Conservation (phyloP, 2,888 invertebrate species). For the Tenthredo scrophulariae region DNA sequence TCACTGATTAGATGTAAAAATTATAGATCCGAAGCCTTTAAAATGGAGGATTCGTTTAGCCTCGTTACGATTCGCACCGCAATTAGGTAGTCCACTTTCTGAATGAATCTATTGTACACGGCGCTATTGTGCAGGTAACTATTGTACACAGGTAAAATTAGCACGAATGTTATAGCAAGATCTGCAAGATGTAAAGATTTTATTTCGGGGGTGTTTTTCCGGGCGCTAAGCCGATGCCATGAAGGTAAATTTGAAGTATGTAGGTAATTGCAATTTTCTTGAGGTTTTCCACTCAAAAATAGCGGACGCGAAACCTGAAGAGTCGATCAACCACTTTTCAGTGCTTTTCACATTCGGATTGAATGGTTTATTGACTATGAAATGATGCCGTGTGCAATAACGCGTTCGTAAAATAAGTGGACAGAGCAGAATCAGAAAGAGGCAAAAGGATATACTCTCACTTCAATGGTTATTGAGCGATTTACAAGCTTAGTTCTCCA, state of each 20-base stretch:
- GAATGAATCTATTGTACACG: neutral
- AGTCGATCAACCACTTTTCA: neutral
- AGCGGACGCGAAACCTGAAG: neutral
- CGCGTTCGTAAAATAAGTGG: neutral
- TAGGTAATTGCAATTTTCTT: neutral
- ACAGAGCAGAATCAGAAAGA: neutral
- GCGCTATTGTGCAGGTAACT: neutral
- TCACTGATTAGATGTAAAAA: too few relatives aligned
- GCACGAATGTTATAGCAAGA: neutral
- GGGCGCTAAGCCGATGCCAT: too few relatives aligned
- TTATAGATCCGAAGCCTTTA: neutral
- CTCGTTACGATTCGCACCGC: neutral
- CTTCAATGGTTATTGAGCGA: neutral
- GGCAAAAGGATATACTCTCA: neutral
- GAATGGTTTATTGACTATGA: neutral
- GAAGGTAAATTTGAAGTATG: neutral
- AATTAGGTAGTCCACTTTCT: neutral
- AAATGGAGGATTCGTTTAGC: neutral
- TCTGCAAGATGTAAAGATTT: too few relatives aligned
- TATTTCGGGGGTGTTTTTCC: too few relatives aligned
- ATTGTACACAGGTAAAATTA: conserved; percentile 4
- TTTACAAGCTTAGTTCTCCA: neutral
- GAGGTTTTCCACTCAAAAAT: neutral
- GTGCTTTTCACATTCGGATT: neutral
- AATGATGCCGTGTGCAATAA: neutral